Evolutionary conservation across 1,140 invertebrate genomes (phyloP).

Genomic region (Yoshiicerus persimilis): DNA sequence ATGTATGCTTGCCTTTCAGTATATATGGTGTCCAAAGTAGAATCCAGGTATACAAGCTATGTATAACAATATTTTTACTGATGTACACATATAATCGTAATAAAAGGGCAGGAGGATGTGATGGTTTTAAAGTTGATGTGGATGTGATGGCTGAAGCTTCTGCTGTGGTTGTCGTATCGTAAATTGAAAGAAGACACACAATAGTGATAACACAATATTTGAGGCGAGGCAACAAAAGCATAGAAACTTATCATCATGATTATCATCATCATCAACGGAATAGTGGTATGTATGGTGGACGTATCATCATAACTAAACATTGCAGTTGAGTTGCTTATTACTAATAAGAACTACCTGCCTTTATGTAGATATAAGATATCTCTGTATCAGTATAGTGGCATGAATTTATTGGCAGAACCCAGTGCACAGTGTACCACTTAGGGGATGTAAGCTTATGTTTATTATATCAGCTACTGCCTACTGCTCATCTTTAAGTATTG

Average conservation of each 20-base stretch:
- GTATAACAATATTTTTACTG: neutral
- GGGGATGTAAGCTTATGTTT: neutral
- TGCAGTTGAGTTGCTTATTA: neutral
- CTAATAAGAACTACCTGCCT: neutral
- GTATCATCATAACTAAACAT: neutral
- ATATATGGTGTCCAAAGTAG: neutral
- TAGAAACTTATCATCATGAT: slow-evolving; percentile 3
- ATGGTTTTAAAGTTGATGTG: neutral
- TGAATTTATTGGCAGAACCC: neutral
- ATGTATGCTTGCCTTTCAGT: neutral
- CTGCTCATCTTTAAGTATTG: neutral
- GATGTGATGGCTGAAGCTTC: slow-evolving; percentile 7
- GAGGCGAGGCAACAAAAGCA: slow-evolving; percentile 7
- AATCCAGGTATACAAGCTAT: neutral
- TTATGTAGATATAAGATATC: neutral
- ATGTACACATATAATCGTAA: slow-evolving; percentile 8
- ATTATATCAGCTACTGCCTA: neutral
- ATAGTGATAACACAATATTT: slow-evolving; percentile 21
- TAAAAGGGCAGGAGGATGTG: slow-evolving; percentile 10
- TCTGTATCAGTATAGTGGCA: neutral
- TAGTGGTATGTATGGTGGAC: neutral
- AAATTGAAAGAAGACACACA: slow-evolving; percentile 13
- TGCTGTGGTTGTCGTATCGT: slow-evolving; percentile 10
- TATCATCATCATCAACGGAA: neutral
- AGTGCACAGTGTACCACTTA: too few relatives aligned